A percentile compares a stretch with the other conserved stretches of the same genome.
phyloP scores from a whole-genome alignment of 2,113 vertebrate species.

The Lepisosteus osseus region DNA sequence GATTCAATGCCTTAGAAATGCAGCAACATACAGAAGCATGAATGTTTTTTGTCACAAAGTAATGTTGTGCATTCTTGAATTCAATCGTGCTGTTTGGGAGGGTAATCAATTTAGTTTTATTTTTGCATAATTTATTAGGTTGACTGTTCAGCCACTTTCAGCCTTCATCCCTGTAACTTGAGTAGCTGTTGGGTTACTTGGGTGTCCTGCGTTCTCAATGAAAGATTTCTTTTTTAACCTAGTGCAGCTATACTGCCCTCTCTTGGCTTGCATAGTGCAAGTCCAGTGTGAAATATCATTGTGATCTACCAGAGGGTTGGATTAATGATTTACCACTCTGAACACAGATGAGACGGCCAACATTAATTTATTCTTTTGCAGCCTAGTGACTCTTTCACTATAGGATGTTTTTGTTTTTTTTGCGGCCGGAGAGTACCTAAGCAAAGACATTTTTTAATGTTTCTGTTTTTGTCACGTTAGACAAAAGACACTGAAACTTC shows the following conservation, averaged over 20 bases:
- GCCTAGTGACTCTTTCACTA: too few species aligned
- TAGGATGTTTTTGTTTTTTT: too few species aligned
- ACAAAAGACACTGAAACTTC: too few species aligned
- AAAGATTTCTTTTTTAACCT: neutral
- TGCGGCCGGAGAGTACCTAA: too few species aligned
- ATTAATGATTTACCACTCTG: too few species aligned
- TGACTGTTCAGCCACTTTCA: slow-evolving; percentile 17
- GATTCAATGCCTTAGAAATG: neutral
- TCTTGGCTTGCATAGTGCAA: slow-evolving; percentile 28
- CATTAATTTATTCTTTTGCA: too few species aligned
- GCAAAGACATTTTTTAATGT: too few species aligned
- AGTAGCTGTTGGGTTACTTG: neutral
- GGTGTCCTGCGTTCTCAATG: slow-evolving; percentile 18
- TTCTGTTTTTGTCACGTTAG: too few species aligned
- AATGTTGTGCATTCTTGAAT: slow-evolving; percentile 52
- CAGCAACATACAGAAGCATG: slow-evolving; percentile 3
- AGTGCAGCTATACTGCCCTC: slow-evolving; percentile 33
- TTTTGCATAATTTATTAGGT: slow-evolving; percentile 37
- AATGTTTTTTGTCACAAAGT: slow-evolving; percentile 32
- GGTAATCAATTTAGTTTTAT: slow-evolving; percentile 53
- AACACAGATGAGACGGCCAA: too few species aligned
- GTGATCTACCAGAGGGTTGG: too few species aligned
- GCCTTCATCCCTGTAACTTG: neutral
- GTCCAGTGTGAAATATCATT: slow-evolving; percentile 16
- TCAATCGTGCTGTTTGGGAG: slow-evolving; percentile 36